Evolutionary conservation across 2,888 invertebrate species (phyloP).

Genomic region (Mythimna lalbum): DNA sequence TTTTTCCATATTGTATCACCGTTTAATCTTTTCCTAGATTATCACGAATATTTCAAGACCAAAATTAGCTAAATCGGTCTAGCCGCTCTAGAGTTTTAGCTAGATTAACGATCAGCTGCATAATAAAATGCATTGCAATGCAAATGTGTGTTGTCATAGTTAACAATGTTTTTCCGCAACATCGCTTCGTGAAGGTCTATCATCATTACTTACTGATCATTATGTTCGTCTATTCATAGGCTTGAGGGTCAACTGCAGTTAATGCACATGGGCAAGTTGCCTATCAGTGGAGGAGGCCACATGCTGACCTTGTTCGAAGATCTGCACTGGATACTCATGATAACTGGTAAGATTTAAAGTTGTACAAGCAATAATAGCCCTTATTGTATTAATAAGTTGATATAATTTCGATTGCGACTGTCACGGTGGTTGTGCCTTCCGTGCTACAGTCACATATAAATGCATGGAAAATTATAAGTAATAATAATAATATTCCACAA

Average conservation of each 20-base stretch:
- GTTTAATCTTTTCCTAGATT: too few species aligned
- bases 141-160: neutral
- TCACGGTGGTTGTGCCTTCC: neutral
- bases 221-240: slow-evolving; percentile 23
- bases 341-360: slow-evolving; percentile 92
- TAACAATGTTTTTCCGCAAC: neutral
- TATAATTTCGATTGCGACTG: neutral
- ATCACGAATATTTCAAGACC: too few species aligned
- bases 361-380: neutral
- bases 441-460: neutral
- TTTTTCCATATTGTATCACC: too few species aligned
- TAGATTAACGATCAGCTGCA: too few species aligned
- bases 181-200: neutral
- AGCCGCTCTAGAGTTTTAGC: too few species aligned
- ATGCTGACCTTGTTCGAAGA: slow-evolving; percentile 95
- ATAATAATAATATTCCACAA: too few species aligned
- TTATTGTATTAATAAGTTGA: neutral
- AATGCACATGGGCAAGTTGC: slow-evolving; percentile 85
- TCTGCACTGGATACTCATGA: slow-evolving; percentile 96
- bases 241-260: slow-evolving; percentile 83
- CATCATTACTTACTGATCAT: neutral
- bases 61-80: too few species aligned
- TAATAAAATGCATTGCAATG: neutral
- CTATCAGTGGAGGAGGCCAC: slow-evolving; percentile 79
- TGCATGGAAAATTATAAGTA: neutral